phyloP scores from a whole-genome alignment of 1,140 invertebrate genomes.

The Drosophila ambigua region DNA sequence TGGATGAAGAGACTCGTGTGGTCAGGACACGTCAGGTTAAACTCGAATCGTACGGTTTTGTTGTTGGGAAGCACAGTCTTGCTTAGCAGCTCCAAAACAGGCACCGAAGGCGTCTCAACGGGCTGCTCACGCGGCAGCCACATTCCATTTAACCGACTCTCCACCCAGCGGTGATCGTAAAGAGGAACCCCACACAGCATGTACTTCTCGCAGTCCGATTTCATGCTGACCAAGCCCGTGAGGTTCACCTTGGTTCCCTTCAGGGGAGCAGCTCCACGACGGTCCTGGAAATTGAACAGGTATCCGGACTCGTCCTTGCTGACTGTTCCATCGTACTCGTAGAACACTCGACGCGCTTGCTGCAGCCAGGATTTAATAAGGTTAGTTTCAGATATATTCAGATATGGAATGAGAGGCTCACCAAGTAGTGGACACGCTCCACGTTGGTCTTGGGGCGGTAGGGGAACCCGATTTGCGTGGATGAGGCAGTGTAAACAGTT shows the following conservation, averaged over 20 bases:
- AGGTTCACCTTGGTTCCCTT: constrained; percentile 66
- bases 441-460: constrained; percentile 88
- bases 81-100: constrained; percentile 22
- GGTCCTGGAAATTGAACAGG: constrained; percentile 89
- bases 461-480: constrained; percentile 90
- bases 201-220: constrained; percentile 86
- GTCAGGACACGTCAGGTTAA: constrained; percentile 86
- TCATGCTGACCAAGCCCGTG: constrained; percentile 85
- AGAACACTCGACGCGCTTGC: constrained; percentile 87
- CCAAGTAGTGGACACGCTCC: constrained; percentile 87
- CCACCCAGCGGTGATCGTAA: constrained; percentile 74
- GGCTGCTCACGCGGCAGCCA: constrained; percentile 59
- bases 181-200: constrained; percentile 91
- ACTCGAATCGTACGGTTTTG: constrained; percentile 48
- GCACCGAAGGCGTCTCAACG: constrained; percentile 27
- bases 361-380: constrained; percentile 55
- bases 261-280: constrained; percentile 87
- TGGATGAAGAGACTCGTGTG: constrained; percentile 90
- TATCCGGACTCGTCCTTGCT: constrained; percentile 87
- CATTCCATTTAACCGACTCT: constrained; percentile 10
- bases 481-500: constrained; percentile 85
- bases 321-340: constrained; percentile 85
- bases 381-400: too few relatives aligned
- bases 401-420: constrained; percentile 51
- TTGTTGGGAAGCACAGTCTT: constrained; percentile 19